Base-by-base conservation (phyloP, 2,113 vertebrate species). In the Odontophorus gujanensis region DNA sequence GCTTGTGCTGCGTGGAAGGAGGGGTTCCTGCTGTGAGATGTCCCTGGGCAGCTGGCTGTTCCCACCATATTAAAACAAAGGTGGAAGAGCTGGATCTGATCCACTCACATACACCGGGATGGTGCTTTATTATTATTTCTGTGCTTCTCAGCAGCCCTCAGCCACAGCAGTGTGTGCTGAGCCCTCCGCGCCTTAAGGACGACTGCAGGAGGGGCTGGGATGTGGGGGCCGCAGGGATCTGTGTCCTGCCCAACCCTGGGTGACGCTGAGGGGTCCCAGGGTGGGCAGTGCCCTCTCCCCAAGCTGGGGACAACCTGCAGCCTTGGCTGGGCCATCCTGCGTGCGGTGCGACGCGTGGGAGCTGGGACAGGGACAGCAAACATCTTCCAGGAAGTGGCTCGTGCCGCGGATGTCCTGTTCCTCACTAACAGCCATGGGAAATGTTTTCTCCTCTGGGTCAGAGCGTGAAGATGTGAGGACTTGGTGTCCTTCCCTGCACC, bases 1-100 rank as follows among this genome's bases (percentile, higher is more conserved):
- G 53, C 89, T 16, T 32, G 83, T 76, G 91, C 81, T 92, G 85
- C 63, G 93, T 81, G 74, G 74, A 93, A 89, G 83, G 73, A 79
- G 74, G 53, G 66, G 42, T 75, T 94, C 84, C 53, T 4, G 77
- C 87, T 87, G 81, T n/a, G 93, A 81, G 93, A 72, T 90, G 53
- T 84, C 87, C 92, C 89, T 68, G 93, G 81, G 91, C 66, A 72
- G 81, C 84, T 59, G 81, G 65, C 66, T 0, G 0, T 75, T 87
- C 89, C 91, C 81, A 51, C 55, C 11, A 0, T 14, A 28, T 77
- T 92, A 86, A 92, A 94, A 62, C 91, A 78, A 50, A 90, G 89
- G 93, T 81, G 77, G 72, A 22, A 74, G 93, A 78, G 11, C 77
- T 51, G 81, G 47, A 51, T 88, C 74, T 20, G 69, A 68, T 92